A percentile compares a stretch with the other conserved stretches of the same genome.
phyloP scores from a whole-genome alignment of 2,797 vertebrate genomes.

The Otolemur crassicaudatus region DNA sequence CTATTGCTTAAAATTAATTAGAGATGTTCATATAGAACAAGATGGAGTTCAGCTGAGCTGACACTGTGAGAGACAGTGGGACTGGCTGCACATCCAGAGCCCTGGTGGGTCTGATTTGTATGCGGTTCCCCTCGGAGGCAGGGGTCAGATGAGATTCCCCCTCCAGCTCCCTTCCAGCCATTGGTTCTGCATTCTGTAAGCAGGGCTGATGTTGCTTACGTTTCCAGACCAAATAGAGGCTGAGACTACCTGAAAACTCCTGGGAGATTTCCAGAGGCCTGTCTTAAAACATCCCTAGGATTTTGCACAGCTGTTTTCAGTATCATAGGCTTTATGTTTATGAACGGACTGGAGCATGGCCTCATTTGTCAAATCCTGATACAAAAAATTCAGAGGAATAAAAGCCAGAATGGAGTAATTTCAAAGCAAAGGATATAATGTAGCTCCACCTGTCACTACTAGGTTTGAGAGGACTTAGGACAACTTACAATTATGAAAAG shows the following conservation, averaged over 20 bases:
- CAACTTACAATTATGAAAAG: too few relatives aligned
- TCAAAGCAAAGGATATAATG: background rate
- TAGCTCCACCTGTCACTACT: fast-evolving
- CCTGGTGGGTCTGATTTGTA: fast-evolving
- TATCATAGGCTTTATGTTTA: slow-evolving; percentile 25
- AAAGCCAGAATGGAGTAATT: background rate
- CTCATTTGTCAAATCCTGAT: background rate
- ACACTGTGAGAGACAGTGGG: background rate
- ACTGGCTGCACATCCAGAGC: fast-evolving
- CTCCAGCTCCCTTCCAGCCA: background rate
- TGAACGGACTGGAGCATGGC: background rate
- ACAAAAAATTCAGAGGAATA: background rate
- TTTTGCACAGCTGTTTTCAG: background rate
- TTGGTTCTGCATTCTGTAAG: background rate
- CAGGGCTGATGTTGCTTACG: background rate
- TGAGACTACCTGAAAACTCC: background rate
- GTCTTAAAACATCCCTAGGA: slow-evolving; percentile 8
- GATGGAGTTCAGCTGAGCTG: background rate
- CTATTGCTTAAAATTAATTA: background rate
- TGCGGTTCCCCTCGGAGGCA: background rate
- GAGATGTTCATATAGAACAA: background rate
- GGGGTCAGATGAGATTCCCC: background rate
- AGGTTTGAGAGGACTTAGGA: background rate
- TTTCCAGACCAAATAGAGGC: background rate
- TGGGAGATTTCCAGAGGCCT: background rate